These are phyloP conservation scores for Orchestes rusci DNA, from an alignment of 2,888 invertebrate species.

Conservation along the genomic window DNA sequence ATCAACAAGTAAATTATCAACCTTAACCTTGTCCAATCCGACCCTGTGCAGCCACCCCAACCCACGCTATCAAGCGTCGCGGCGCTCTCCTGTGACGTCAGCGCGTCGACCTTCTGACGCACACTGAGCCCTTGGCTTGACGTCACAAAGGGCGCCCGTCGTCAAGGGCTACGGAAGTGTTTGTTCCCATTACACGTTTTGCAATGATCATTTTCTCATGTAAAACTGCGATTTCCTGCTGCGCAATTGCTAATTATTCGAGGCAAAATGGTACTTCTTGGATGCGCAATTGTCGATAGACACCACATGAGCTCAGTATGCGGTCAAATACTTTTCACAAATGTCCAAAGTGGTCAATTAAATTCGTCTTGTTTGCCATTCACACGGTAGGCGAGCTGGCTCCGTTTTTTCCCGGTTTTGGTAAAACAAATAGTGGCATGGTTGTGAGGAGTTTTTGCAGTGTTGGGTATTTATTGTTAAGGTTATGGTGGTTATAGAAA, in stretches of 20 bases:
- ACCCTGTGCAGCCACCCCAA: slow-evolving; percentile 7
- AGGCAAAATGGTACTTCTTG: no score
- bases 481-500: no score
- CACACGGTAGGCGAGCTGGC: slow-evolving; percentile 26
- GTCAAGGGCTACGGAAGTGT: slow-evolving; percentile 15
- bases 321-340: slow-evolving; percentile 13
- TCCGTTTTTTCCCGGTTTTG: slow-evolving; percentile 26
- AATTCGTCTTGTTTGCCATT: slow-evolving; percentile 24
- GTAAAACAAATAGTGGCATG: slow-evolving; percentile 22
- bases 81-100: slow-evolving; percentile 20
- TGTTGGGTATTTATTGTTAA: no score
- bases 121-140: slow-evolving; percentile 12
- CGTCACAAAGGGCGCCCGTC: slow-evolving; percentile 21
- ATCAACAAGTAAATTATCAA: no score
- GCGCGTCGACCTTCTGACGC: slow-evolving; percentile 21
- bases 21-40: slow-evolving; percentile 14
- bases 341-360: slow-evolving; percentile 23
- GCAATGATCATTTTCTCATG: no score
- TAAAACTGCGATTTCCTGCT: no score
- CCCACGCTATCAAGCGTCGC: slow-evolving; percentile 12
- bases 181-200: no score
- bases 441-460: slow-evolving; percentile 18
- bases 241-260: no score
- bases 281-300: no score
- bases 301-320: no score